phyloP scores from a whole-genome alignment of 2,888 invertebrate species.

The Creontiades dilutus region DNA sequence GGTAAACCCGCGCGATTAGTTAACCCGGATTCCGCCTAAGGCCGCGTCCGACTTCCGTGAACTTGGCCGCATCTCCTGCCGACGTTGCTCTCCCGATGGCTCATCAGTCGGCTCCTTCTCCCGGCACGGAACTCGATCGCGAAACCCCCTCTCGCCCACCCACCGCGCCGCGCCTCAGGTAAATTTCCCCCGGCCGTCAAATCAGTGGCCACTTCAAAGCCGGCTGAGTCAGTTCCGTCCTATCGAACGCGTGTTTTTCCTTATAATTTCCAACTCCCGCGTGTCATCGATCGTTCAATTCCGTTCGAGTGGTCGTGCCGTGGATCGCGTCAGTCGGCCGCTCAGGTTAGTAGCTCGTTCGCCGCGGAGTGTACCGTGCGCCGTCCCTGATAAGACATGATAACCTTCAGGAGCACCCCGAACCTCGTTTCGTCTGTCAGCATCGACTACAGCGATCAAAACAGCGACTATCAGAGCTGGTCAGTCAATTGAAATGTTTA shows the following conservation, averaged over 20 bases:
- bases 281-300: no score
- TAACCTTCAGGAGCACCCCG: constrained; percentile 63
- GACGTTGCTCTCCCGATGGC: background rate
- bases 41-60: constrained; percentile 34
- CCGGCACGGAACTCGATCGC: background rate
- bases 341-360: background rate
- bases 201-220: constrained; percentile 40
- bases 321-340: background rate
- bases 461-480: constrained; percentile 29
- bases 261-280: background rate
- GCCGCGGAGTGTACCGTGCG: background rate
- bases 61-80: background rate
- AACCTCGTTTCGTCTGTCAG: constrained; percentile 39
- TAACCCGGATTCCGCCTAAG: constrained; percentile 36
- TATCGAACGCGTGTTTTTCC: background rate
- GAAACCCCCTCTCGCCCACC: background rate
- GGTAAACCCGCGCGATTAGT: background rate
- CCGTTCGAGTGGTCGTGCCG: background rate
- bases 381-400: background rate
- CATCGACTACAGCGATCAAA: constrained; percentile 47
- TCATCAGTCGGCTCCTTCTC: background rate
- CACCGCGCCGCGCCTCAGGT: background rate
- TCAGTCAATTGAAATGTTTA: background rate
- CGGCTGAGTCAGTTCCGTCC: constrained; percentile 2
- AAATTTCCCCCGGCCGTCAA: constrained; percentile 32